Evolutionary conservation across 2,113 vertebrate species (phyloP).

Genomic region (Nothobranchius kuhntae): DNA sequence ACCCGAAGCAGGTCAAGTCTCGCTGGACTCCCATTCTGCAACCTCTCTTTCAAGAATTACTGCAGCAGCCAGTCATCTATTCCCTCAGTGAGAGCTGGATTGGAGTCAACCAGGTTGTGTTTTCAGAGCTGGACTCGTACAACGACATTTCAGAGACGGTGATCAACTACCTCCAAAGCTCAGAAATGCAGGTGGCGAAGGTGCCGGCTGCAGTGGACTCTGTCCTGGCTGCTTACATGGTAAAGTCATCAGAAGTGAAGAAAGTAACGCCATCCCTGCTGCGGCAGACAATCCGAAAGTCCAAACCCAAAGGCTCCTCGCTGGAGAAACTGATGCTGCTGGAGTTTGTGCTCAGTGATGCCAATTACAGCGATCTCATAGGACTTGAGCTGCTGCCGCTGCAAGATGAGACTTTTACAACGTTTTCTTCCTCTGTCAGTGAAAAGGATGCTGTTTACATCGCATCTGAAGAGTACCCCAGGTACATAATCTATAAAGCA

Average conservation of each 20-base stretch:
- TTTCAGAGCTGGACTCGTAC: slow-evolving; percentile 87
- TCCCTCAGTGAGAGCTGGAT: slow-evolving; percentile 87
- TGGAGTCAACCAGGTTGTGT: slow-evolving; percentile 84
- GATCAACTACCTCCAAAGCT: slow-evolving; percentile 92
- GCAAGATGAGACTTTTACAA: slow-evolving; percentile 86
- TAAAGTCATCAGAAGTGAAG: slow-evolving; percentile 75
- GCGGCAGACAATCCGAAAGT: slow-evolving; percentile 88
- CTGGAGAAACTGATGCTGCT: slow-evolving; percentile 88
- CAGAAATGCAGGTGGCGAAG: slow-evolving; percentile 89
- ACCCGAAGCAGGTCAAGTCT: slow-evolving; percentile 80
- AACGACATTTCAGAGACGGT: slow-evolving; percentile 82
- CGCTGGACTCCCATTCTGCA: slow-evolving; percentile 90
- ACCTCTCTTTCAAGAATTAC: slow-evolving; percentile 87
- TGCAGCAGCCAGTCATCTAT: slow-evolving; percentile 87
- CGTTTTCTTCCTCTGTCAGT: slow-evolving; percentile 89
- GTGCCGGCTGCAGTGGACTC: slow-evolving; percentile 84
- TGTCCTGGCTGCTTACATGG: slow-evolving; percentile 76
- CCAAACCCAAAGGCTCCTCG: slow-evolving; percentile 77
- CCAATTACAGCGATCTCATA: slow-evolving; percentile 90
- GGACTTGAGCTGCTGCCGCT: slow-evolving; percentile 93
- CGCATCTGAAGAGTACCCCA: slow-evolving; percentile 89
- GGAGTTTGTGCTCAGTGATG: slow-evolving; percentile 90
- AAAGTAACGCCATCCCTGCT: slow-evolving; percentile 87
- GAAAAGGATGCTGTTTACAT: slow-evolving; percentile 94
- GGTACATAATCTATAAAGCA: slow-evolving; percentile 73